Percentiles rank a stretch among this genome's conserved stretches.
Evolutionary conservation across 2,113 vertebrate species (phyloP).

Genomic region (Zonotrichia leucophrys): DNA sequence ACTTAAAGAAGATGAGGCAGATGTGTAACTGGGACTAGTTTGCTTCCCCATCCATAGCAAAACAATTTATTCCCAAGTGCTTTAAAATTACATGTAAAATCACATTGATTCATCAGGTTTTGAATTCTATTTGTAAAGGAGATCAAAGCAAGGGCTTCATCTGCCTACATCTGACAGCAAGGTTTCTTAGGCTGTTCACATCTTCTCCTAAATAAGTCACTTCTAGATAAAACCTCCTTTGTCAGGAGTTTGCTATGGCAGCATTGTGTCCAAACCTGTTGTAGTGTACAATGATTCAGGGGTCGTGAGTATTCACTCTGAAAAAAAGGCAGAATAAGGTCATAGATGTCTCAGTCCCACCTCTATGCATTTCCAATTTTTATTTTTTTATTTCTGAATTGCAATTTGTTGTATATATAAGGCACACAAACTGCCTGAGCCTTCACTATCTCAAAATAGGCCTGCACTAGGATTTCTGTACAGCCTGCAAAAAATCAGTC

Average conservation of each 20-base stretch:
- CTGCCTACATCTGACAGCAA: background rate
- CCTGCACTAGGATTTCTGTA: background rate
- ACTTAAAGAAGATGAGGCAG: background rate
- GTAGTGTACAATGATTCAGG: slow-evolving; percentile 69
- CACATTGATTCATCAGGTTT: background rate
- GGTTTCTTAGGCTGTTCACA: slow-evolving; percentile 22
- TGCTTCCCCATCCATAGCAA: background rate
- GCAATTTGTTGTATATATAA: background rate
- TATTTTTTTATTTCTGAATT: background rate
- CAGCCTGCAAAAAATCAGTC: background rate
- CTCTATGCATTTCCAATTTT: background rate
- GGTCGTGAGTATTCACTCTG: slow-evolving; percentile 65
- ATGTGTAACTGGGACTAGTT: background rate
- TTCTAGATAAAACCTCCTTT: slow-evolving; percentile 16
- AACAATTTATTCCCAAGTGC: background rate
- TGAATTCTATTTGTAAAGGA: background rate
- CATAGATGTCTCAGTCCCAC: background rate
- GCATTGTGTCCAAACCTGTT: slow-evolving; percentile 49
- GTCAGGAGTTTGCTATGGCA: slow-evolving; percentile 4
- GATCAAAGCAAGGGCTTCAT: background rate
- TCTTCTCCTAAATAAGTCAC: slow-evolving; percentile 72
- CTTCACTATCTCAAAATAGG: background rate
- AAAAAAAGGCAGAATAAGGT: background rate
- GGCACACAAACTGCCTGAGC: background rate
- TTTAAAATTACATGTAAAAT: background rate